Conservation (phyloP, 2,797 vertebrate species). For the Parotocinclus haroldoi region DNA sequence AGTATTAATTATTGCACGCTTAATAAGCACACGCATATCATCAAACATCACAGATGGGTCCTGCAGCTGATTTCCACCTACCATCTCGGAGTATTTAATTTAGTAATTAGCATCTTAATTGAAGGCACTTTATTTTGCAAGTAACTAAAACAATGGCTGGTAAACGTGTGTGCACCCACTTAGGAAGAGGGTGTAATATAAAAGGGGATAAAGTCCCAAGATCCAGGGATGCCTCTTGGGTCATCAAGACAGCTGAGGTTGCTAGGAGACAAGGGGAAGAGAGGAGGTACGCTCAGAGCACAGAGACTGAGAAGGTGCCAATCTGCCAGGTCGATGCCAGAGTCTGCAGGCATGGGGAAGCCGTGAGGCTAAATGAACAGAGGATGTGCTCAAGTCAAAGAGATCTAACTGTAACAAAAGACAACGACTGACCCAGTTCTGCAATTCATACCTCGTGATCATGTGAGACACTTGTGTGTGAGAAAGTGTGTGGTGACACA, state of each 20-base stretch:
- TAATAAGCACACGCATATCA: not conserved
- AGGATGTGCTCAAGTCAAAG: conserved; percentile 7
- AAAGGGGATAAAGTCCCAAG: conserved; percentile 55
- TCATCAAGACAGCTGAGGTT: conserved; percentile 65
- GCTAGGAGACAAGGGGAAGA: conserved; percentile 68
- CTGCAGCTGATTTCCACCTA: too few species aligned
- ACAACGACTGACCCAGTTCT: conserved; percentile 6
- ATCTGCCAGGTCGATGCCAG: conserved; percentile 53
- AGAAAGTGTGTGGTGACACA: conserved; percentile 40
- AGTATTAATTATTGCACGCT: not conserved
- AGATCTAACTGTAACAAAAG: too few species aligned
- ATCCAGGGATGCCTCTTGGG: conserved; percentile 57
- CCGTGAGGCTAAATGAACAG: conserved; percentile 36
- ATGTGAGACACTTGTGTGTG: not conserved
- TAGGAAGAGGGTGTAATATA: conserved; percentile 27
- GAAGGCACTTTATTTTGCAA: too few species aligned
- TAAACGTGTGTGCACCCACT: not conserved
- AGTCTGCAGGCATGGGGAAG: conserved; percentile 48
- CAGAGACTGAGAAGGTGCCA: conserved; percentile 48
- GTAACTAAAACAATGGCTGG: conserved; percentile 11
- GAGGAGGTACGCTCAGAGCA: conserved; percentile 54
- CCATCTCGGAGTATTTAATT: not conserved
- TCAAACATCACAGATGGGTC: not conserved
- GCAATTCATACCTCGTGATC: not conserved
- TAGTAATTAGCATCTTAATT: not conserved